phyloP scores from a whole-genome alignment of 2,797 vertebrate genomes.

The Carapus acus region DNA sequence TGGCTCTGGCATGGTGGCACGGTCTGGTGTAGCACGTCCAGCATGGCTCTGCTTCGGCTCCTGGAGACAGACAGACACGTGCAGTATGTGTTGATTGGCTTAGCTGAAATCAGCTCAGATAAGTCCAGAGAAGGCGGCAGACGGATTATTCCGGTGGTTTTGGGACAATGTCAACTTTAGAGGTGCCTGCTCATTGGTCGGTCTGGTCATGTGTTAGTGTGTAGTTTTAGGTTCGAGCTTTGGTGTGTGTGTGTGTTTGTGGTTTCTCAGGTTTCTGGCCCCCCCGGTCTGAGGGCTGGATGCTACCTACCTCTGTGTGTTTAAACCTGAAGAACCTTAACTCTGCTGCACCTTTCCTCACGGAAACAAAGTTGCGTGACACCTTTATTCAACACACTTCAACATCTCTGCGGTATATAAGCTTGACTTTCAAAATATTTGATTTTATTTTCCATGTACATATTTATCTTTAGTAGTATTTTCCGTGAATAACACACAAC shows the following conservation, averaged over 20 bases:
- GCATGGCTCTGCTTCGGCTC: slow-evolving; percentile 19
- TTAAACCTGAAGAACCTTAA: slow-evolving; percentile 65
- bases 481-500: slow-evolving; percentile 46
- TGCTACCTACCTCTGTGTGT: slow-evolving; percentile 71
- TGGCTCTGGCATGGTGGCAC: slow-evolving; percentile 16
- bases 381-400: slow-evolving; percentile 28
- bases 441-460: slow-evolving; percentile 43
- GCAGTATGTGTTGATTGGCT: slow-evolving; percentile 28
- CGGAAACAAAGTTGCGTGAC: slow-evolving; percentile 46
- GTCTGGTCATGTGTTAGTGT: slow-evolving; percentile 31
- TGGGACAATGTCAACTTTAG: slow-evolving; percentile 25
- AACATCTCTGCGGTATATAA: slow-evolving; percentile 34
- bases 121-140: slow-evolving; percentile 19
- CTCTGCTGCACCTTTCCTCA: slow-evolving; percentile 52
- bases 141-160: slow-evolving; percentile 19
- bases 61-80: slow-evolving; percentile 11
- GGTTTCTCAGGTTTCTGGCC: slow-evolving; percentile 68
- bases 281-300: slow-evolving; percentile 36
- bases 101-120: slow-evolving; percentile 25
- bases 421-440: slow-evolving; percentile 23
- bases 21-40: slow-evolving; percentile 26
- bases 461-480: slow-evolving; percentile 47
- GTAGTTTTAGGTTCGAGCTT: slow-evolving; percentile 53
- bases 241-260: slow-evolving; percentile 40
- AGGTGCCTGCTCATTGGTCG: slow-evolving; percentile 42